Evolutionary conservation across 2,888 invertebrate species (phyloP).

Genomic region (Uloborus plumipes): DNA sequence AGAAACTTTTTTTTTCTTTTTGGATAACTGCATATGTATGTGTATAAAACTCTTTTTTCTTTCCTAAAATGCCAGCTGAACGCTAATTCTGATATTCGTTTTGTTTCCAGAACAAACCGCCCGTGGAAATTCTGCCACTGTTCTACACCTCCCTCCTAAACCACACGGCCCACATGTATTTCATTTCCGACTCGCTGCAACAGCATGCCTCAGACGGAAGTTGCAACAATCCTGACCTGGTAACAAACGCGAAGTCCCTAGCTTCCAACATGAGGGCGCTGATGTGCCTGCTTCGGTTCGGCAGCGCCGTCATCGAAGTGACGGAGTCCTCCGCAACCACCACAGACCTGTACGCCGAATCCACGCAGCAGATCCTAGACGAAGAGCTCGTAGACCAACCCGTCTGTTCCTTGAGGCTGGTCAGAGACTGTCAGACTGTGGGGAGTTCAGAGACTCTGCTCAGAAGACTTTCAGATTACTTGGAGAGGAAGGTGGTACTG

Average conservation of each 20-base stretch:
- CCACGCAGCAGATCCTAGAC: slow-evolving; percentile 43
- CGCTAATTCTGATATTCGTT: no score
- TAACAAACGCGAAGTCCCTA: slow-evolving; percentile 30
- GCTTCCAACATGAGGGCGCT: slow-evolving; percentile 49
- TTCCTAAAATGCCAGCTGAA: no score
- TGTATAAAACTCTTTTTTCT: no score
- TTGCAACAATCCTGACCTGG: slow-evolving; percentile 20
- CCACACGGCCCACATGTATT: slow-evolving; percentile 64
- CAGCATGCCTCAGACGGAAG: slow-evolving; percentile 10
- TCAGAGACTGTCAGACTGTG: slow-evolving; percentile 62
- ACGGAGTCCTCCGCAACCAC: slow-evolving; percentile 1
- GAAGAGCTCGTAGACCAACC: slow-evolving; percentile 45
- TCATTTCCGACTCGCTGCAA: slow-evolving; percentile 47
- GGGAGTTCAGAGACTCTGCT: slow-evolving; percentile 43
- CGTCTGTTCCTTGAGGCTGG: slow-evolving; percentile 52
- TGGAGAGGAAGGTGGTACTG: slow-evolving; percentile 11
- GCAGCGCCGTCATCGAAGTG: slow-evolving; percentile 19
- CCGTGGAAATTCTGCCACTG: slow-evolving; percentile 35
- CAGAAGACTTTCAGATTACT: slow-evolving; percentile 24
- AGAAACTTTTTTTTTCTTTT: no score
- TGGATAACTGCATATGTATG: no score
- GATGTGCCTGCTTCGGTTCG: slow-evolving; percentile 55
- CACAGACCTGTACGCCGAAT: slow-evolving; percentile 7
- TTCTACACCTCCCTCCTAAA: slow-evolving; percentile 63
- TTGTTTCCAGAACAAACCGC: slow-evolving; percentile 33